These are phyloP conservation scores for Brachionus rubens DNA, from an alignment of 1,140 invertebrate genomes.

Conservation along the genomic window DNA sequence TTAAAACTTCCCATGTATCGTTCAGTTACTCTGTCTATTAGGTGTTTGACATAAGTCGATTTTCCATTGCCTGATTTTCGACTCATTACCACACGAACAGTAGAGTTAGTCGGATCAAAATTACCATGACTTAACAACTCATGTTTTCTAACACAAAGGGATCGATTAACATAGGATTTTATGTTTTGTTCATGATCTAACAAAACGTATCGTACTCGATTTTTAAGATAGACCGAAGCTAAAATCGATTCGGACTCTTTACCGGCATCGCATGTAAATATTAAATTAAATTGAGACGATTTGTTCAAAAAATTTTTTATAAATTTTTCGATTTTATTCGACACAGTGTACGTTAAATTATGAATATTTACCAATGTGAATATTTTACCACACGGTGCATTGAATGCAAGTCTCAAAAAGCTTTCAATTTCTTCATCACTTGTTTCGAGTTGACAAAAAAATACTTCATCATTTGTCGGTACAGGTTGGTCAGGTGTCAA, in stretches of 20 bases:
- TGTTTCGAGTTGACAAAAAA: constrained; percentile 53
- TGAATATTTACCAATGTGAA: constrained; percentile 28
- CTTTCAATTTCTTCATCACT: constrained; percentile 52
- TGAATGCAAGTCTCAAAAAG: constrained; percentile 7
- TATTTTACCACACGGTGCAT: neutral
- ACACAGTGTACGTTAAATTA: neutral
- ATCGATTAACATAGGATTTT: neutral
- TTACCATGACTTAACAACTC: neutral
- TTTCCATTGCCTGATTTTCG: constrained; percentile 34
- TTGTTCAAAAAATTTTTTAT: neutral
- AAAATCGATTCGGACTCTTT: constrained; percentile 16
- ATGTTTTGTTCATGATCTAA: neutral
- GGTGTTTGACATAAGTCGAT: constrained; percentile 8
- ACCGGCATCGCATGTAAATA: neutral
- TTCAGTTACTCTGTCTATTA: neutral
- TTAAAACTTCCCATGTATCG: neutral
- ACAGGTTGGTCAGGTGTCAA: constrained; percentile 45
- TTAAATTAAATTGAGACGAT: neutral
- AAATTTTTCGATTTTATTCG: constrained; percentile 22
- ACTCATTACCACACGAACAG: neutral
- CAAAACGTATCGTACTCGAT: neutral
- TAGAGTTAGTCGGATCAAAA: constrained; percentile 19
- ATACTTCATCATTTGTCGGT: constrained; percentile 53
- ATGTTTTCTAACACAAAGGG: neutral
- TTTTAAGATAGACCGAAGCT: constrained; percentile 20